Evolutionary conservation across 1,140 invertebrate species (phyloP).

Genomic region (Zeugodacus cucurbitae): DNA sequence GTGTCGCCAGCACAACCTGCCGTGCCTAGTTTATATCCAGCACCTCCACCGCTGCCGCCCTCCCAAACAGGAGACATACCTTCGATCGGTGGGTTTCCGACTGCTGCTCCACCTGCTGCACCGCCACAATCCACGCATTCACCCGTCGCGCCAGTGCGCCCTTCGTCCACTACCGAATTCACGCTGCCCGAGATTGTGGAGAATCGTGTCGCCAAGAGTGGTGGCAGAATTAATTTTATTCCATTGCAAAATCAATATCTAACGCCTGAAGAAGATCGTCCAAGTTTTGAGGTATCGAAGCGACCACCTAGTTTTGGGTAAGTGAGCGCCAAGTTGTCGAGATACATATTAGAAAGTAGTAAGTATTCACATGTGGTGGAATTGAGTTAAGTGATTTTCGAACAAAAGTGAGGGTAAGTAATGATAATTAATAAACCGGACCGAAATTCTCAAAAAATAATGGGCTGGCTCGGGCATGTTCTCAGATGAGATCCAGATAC

Average conservation of each 20-base stretch:
- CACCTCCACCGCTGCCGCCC: slow-evolving; percentile 38
- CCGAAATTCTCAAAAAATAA: no score
- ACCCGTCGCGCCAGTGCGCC: slow-evolving; percentile 48
- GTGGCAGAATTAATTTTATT: slow-evolving; percentile 50
- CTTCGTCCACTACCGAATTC: slow-evolving; percentile 56
- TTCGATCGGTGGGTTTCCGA: not conserved
- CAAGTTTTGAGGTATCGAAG: slow-evolving; percentile 56
- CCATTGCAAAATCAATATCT: slow-evolving; percentile 56
- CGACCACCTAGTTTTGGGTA: slow-evolving; percentile 42
- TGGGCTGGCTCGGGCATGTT: no score
- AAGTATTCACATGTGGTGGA: no score
- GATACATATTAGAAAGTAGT: no score
- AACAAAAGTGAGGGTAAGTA: not conserved
- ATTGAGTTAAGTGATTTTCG: no score
- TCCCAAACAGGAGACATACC: not conserved
- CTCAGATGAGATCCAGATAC: no score
- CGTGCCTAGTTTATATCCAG: slow-evolving; percentile 11
- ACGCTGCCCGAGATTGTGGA: slow-evolving; percentile 58
- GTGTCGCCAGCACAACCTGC: slow-evolving; percentile 45
- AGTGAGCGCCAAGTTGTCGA: not conserved
- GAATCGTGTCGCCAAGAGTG: slow-evolving; percentile 51
- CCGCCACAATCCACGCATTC: slow-evolving; percentile 14
- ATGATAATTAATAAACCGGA: no score
- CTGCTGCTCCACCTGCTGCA: slow-evolving; percentile 28
- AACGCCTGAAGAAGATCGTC: slow-evolving; percentile 53